These are phyloP conservation scores for Neodiprion lecontei DNA, from an alignment of 1,140 invertebrate genomes.

Conservation along the genomic window DNA sequence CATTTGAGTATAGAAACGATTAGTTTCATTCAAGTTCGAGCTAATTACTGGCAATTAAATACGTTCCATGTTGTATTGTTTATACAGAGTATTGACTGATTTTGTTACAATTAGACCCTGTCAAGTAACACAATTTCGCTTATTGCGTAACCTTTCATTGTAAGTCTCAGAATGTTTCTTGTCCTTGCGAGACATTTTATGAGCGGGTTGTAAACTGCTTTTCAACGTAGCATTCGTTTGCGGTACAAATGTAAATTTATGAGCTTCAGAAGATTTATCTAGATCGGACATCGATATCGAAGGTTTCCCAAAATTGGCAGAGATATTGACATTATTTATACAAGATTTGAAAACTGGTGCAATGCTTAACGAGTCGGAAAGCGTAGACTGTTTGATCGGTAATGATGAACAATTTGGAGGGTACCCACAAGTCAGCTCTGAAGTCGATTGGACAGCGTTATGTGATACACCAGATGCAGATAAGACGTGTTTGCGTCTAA, in stretches of 20 bases:
- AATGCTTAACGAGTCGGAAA: not conserved
- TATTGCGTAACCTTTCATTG: slow-evolving; percentile 43
- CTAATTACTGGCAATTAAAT: too few species aligned
- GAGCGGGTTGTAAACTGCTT: slow-evolving; percentile 28
- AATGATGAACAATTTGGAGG: too few species aligned
- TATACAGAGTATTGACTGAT: too few species aligned
- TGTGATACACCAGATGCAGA: too few species aligned
- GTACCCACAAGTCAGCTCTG: too few species aligned
- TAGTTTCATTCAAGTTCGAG: too few species aligned
- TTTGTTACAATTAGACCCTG: too few species aligned
- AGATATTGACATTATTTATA: not conserved
- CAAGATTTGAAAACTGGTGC: not conserved
- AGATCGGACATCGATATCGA: not conserved
- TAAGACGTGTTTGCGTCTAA: slow-evolving; percentile 30
- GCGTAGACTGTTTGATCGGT: too few species aligned
- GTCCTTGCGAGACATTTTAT: slow-evolving; percentile 54
- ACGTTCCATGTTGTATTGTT: too few species aligned
- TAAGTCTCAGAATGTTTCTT: slow-evolving; percentile 57
- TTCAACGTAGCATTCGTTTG: not conserved
- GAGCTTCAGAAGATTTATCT: not conserved
- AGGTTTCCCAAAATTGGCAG: not conserved
- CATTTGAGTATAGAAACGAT: too few species aligned
- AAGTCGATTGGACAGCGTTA: too few species aligned
- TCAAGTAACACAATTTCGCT: slow-evolving; percentile 19
- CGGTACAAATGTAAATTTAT: not conserved